Percentiles rank a stretch among this genome's conserved stretches.
Evolutionary conservation across 2,113 vertebrate genomes (phyloP).

Genomic region (Cebus imitator): DNA sequence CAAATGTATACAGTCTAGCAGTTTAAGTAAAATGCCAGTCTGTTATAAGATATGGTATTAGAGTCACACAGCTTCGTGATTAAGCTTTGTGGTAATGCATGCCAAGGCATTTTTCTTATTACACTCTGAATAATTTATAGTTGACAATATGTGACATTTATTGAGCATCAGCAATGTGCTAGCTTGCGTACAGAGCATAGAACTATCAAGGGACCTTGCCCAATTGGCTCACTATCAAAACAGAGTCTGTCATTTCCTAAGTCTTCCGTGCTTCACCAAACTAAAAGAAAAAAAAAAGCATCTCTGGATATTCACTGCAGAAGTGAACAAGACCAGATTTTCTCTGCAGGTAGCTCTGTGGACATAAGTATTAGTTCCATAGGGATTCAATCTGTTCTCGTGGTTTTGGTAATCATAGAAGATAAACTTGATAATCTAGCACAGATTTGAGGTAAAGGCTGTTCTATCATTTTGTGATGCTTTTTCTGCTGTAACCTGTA

Average conservation of each 20-base stretch:
- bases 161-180: slow-evolving; percentile 43
- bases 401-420: slow-evolving; percentile 57
- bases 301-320: slow-evolving; percentile 20
- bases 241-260: slow-evolving; percentile 38
- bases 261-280: slow-evolving; percentile 32
- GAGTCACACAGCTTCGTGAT: slow-evolving; percentile 12
- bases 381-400: slow-evolving; percentile 54
- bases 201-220: slow-evolving; percentile 2
- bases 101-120: slow-evolving; percentile 45
- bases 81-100: background rate
- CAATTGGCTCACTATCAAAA: slow-evolving; percentile 52
- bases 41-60: background rate
- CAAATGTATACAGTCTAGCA: slow-evolving; percentile 18
- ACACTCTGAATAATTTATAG: slow-evolving; percentile 61
- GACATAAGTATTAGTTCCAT: slow-evolving; percentile 40
- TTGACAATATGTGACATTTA: slow-evolving; percentile 63
- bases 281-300: background rate
- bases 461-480: slow-evolving; percentile 9
- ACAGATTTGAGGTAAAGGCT: background rate
- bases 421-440: slow-evolving; percentile 61
- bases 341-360: slow-evolving; percentile 41
- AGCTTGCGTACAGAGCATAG: slow-evolving; percentile 19
- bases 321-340: slow-evolving; percentile 46
- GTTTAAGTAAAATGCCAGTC: slow-evolving; percentile 42
- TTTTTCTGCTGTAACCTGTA: background rate